Evolutionary conservation across 2,113 vertebrate genomes (phyloP).

Genomic region (Dinomys branickii): DNA sequence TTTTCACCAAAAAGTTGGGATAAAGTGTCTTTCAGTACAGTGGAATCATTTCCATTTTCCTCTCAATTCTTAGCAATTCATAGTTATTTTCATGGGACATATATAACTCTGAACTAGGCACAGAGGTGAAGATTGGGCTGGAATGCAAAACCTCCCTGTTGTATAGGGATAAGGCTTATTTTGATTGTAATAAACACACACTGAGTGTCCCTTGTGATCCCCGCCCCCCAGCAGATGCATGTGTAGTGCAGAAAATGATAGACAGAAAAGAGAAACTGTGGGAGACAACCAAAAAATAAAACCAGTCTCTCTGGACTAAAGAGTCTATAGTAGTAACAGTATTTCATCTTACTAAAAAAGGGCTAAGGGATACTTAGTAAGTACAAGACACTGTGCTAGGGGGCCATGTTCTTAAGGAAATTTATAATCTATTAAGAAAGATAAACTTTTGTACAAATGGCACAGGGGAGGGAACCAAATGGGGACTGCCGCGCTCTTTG

Average conservation of each 20-base stretch:
- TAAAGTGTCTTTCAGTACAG: neutral
- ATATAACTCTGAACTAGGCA: neutral
- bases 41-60: neutral
- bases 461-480: neutral
- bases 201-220: neutral
- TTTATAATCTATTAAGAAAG: neutral
- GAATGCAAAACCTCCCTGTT: neutral
- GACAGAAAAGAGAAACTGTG: neutral
- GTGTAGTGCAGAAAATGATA: neutral
- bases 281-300: too few relatives aligned
- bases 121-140: rapidly evolving
- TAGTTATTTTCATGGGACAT: too few relatives aligned
- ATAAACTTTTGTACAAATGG: neutral
- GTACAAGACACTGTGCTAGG: neutral
- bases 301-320: neutral
- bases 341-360: neutral
- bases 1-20: neutral
- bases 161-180: neutral
- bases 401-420: neutral
- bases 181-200: neutral
- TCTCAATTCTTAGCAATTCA: neutral
- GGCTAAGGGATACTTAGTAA: neutral
- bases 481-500: too few relatives aligned
- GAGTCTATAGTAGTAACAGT: neutral
- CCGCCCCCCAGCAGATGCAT: neutral